These are phyloP conservation scores for Coelinius sp. DNA, from an alignment of 2,888 invertebrate species.

Conservation along the genomic window DNA sequence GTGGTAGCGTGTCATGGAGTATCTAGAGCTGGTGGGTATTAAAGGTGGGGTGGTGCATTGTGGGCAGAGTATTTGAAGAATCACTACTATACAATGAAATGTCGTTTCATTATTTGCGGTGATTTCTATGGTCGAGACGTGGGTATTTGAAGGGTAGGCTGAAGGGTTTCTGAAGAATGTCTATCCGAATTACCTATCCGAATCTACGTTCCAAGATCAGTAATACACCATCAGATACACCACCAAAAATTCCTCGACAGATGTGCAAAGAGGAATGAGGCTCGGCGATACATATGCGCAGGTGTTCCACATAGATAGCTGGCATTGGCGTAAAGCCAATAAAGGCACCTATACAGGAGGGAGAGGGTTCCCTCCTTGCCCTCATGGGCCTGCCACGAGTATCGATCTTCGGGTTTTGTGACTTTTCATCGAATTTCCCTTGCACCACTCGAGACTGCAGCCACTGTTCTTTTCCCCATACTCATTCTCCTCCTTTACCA, in stretches of 20 bases:
- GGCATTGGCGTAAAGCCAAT: conserved; percentile 67
- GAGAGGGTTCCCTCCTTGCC: too few species aligned
- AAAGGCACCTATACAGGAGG: conserved; percentile 61
- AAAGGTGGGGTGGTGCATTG: neutral
- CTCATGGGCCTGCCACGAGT: conserved; percentile 47
- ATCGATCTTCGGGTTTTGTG: conserved; percentile 49
- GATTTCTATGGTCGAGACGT: neutral
- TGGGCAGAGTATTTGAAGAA: neutral
- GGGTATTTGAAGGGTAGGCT: neutral
- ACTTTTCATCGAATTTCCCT: conserved; percentile 49
- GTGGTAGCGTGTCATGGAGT: neutral
- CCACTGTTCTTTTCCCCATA: conserved; percentile 39
- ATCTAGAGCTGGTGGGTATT: neutral
- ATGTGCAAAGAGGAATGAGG: conserved; percentile 17
- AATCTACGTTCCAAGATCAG: conserved; percentile 4
- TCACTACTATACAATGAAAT: neutral
- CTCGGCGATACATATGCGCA: conserved; percentile 55
- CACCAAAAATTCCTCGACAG: neutral
- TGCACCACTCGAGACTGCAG: conserved; percentile 38
- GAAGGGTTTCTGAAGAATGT: too few species aligned
- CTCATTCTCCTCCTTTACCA: conserved; percentile 8
- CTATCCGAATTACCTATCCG: too few species aligned
- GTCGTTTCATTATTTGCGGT: conserved; percentile 8
- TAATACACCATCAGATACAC: neutral
- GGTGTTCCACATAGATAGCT: conserved; percentile 68